Percentiles rank a stretch among this genome's conserved stretches.
Evolutionary conservation across 2,888 invertebrate genomes (phyloP).

Genomic region (Taphrorychus bicolor): DNA sequence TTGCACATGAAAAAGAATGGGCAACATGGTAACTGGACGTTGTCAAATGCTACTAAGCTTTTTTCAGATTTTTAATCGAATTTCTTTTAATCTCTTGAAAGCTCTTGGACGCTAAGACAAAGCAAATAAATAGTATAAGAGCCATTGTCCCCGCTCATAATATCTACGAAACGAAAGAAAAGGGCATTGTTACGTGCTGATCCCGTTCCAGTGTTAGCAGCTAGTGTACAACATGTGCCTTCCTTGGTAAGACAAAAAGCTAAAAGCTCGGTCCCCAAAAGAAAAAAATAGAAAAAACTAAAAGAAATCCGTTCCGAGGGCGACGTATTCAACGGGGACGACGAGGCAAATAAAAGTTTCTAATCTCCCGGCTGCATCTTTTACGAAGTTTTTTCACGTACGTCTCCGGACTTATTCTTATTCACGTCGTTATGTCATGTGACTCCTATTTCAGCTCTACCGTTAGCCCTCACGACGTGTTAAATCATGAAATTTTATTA

Average conservation of each 20-base stretch:
- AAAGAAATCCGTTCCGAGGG: conserved; percentile 10
- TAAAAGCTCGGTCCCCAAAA: conserved; percentile 1
- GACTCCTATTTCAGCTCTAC: conserved; percentile 20
- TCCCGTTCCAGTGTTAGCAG: conserved; percentile 1
- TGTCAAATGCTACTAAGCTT: no score
- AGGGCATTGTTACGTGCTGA: conserved; percentile 11
- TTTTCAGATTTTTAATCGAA: background rate
- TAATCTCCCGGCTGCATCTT: conserved; percentile 21
- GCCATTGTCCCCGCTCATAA: background rate
- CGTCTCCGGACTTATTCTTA: conserved; percentile 27
- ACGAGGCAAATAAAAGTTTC: conserved; percentile 32
- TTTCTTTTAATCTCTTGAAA: background rate
- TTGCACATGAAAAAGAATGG: no score
- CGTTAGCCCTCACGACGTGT: conserved; percentile 26
- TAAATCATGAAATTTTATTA: conserved; percentile 36
- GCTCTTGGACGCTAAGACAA: background rate
- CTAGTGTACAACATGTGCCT: conserved; percentile 6
- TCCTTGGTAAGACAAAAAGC: conserved; percentile 13
- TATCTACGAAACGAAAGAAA: conserved; percentile 4
- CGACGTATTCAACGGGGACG: conserved; percentile 30
- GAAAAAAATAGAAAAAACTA: conserved; percentile 1
- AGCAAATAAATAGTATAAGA: background rate
- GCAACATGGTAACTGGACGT: no score
- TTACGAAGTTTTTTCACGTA: conserved; percentile 35
- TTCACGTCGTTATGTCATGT: conserved; percentile 22